Conservation (phyloP, 2,888 invertebrate species). For the Polylopha cassiicola region DNA sequence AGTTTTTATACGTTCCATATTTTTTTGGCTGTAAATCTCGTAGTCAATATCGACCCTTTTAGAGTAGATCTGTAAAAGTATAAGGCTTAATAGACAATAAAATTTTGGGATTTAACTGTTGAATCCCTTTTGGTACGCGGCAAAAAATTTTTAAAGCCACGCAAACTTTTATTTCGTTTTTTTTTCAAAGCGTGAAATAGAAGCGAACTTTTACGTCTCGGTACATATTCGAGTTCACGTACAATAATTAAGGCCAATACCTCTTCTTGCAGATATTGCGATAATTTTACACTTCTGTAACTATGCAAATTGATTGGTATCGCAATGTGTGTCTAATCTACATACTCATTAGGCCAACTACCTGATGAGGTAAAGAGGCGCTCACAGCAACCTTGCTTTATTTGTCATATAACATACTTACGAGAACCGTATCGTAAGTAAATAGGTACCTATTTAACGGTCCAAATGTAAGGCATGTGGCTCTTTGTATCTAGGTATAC, state of each 20-base stretch:
- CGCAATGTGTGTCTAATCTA: slow-evolving; percentile 21
- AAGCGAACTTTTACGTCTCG: no score
- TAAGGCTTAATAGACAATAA: no score
- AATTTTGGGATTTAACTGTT: slow-evolving; percentile 1
- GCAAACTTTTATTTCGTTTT: no score
- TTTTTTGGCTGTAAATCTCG: no score
- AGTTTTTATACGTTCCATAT: no score
- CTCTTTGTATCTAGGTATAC: slow-evolving; percentile 1
- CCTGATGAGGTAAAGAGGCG: slow-evolving; percentile 15
- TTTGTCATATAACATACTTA: slow-evolving; percentile 4
- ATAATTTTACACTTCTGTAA: slow-evolving; percentile 19
- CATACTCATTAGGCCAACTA: slow-evolving; percentile 18
- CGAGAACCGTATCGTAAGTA: no score
- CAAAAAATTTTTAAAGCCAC: no score
- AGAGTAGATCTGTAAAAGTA: slow-evolving; percentile 12
- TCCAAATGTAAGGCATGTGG: no score
- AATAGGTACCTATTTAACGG: no score
- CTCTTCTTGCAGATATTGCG: slow-evolving; percentile 19
- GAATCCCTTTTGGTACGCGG: neutral
- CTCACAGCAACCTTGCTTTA: slow-evolving; percentile 3
- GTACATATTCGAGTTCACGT: neutral
- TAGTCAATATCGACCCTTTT: slow-evolving; percentile 15
- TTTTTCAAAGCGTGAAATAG: no score
- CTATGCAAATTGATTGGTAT: slow-evolving; percentile 22
- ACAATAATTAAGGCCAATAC: slow-evolving; percentile 18